A percentile compares a stretch with the other conserved stretches of the same genome.
Evolutionary conservation across 2,113 vertebrate genomes (phyloP).

Genomic region (Phylloscopus trochilus): DNA sequence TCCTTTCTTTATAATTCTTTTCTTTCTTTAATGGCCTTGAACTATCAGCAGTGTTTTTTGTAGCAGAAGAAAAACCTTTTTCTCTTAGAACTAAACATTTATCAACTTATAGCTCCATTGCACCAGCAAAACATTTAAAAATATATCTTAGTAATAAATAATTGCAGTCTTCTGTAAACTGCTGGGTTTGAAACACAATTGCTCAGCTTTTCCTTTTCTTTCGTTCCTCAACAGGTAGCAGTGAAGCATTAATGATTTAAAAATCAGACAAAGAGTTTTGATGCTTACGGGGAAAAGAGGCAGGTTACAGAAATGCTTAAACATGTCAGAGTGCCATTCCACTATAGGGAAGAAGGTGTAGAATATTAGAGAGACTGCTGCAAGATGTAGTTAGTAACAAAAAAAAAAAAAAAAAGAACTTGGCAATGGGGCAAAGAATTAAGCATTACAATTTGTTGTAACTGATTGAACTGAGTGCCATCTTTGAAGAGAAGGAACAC

Average conservation of each 20-base stretch:
- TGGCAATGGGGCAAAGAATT: not conserved
- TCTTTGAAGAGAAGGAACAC: not conserved
- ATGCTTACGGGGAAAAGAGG: not conserved
- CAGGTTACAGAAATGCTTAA: not conserved
- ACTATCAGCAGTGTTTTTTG: not conserved
- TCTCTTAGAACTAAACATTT: not conserved
- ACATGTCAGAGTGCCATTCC: not conserved
- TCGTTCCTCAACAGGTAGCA: conserved; percentile 23
- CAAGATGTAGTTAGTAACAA: not conserved
- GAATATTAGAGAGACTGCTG: not conserved
- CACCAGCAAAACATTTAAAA: not conserved
- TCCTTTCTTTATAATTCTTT: not conserved
- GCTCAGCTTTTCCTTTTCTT: not conserved
- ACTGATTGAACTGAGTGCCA: not conserved
- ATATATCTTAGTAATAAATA: conserved; percentile 23
- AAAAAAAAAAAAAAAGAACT: not conserved
- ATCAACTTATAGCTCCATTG: not conserved
- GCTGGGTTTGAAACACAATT: conserved; percentile 23
- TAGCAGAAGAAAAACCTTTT: not conserved
- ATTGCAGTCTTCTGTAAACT: conserved; percentile 7
- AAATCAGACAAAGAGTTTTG: conserved; percentile 18
- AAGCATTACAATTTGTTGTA: not conserved
- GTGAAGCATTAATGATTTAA: conserved; percentile 28
- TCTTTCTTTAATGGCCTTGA: not conserved
- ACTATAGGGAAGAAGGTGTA: not conserved